A percentile compares a stretch with the other conserved stretches of the same genome.
Evolutionary conservation across 2,888 invertebrate genomes (phyloP).

Genomic region (Melangyna quadrimaculata): DNA sequence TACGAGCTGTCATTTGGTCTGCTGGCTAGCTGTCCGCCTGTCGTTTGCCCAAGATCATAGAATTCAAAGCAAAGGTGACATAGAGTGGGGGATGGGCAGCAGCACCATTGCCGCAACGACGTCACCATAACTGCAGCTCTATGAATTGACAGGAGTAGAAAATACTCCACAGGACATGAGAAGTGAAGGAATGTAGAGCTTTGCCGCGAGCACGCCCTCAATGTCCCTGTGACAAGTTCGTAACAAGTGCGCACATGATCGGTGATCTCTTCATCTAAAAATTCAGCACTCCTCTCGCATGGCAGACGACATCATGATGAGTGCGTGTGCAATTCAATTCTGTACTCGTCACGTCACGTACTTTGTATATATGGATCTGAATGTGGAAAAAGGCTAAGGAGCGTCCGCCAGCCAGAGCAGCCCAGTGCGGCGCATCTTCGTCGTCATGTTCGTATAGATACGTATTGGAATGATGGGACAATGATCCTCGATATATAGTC

Average conservation of each 20-base stretch:
- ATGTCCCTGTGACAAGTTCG: slow-evolving; percentile 66
- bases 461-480: slow-evolving; percentile 27
- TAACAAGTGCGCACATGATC: slow-evolving; percentile 70
- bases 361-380: slow-evolving; percentile 9
- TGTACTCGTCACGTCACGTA: slow-evolving; percentile 26
- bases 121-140: slow-evolving; percentile 12
- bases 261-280: slow-evolving; percentile 71
- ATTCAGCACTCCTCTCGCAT: slow-evolving; percentile 33
- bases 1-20: slow-evolving; percentile 65
- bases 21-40: slow-evolving; percentile 36
- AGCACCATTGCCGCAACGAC: not conserved
- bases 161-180: slow-evolving; percentile 59
- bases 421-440: not conserved
- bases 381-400: slow-evolving; percentile 32
- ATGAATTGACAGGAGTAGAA: slow-evolving; percentile 60
- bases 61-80: slow-evolving; percentile 47
- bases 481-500: slow-evolving; percentile 55
- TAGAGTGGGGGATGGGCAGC: not conserved
- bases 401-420: not conserved
- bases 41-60: slow-evolving; percentile 25
- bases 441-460: not conserved
- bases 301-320: slow-evolving; percentile 34
- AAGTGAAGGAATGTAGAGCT: slow-evolving; percentile 43
- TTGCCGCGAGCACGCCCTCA: slow-evolving; percentile 61
- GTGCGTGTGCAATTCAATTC: slow-evolving; percentile 42